Base-by-base conservation (phyloP, 2,113 vertebrate genomes). In the Rana temporaria region DNA sequence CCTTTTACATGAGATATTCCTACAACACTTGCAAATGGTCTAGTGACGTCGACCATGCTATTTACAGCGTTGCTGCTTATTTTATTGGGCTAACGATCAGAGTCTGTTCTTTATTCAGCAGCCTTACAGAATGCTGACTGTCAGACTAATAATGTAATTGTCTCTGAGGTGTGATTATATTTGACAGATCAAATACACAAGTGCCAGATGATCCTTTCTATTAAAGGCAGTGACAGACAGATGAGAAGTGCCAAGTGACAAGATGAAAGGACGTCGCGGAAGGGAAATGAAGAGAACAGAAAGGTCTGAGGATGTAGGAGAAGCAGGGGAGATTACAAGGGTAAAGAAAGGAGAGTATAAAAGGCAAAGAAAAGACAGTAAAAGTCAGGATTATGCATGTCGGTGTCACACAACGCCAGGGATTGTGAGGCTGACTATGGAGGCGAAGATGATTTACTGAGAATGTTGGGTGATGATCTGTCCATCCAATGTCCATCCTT, bases 131-230 rank as follows among this genome's bases (percentile, higher is more conserved):
- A 76, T 12, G 53, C 72, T 76, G 64, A 55, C 71, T 59, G 72
- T 83, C 72, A 76, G 52, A 18, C 71, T 83, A 83, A 83, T 83
- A 68, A 68, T 83, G 62, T 75, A 83, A 83, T 83, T 83, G 72
- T 32, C 81, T 68, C 53, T 52, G 60, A 76, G 81, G 63, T 68
- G 72, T 76, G 72, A 83, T 75, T 76, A 68, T 76, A 65, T 83
- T 24, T 83, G 81, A 83, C 81, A 83, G 71, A 83, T 83, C 81
- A 76, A 76, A 83, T 75, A 76, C 72, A 68, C 63, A 76, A 52
- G 71, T 42, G 72, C 60, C 63, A 53, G 53, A 76, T 38, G 63
- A 83, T 83, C 71, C 72, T 76, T 76, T 59, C 81, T 66, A 68
- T 76, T 76, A 68, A 76, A 59, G 48, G 71, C 53, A 76, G 55